These are phyloP conservation scores for Pangasius mekongensis DNA, from an alignment of 2,797 vertebrate genomes.

Conservation along the genomic window DNA sequence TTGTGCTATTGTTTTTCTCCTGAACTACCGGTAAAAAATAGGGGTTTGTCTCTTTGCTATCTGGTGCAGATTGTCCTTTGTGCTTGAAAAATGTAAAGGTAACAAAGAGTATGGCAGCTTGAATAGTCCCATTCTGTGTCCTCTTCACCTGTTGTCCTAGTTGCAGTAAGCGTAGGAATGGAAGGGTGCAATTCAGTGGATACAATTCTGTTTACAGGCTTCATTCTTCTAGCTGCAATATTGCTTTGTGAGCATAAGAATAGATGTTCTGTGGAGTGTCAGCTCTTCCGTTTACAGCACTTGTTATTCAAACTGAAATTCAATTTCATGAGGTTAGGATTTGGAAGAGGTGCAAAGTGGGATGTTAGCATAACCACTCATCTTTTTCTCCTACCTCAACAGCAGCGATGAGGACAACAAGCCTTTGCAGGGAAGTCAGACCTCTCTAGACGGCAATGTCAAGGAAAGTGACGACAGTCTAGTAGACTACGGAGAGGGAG, in stretches of 20 bases:
- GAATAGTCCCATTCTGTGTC: not conserved
- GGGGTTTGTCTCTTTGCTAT: slow-evolving; percentile 1
- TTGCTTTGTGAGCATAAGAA: slow-evolving; percentile 11
- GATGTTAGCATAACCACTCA: not conserved
- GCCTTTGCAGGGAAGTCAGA: slow-evolving; percentile 95
- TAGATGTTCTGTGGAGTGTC: not conserved
- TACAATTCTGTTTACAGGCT: slow-evolving; percentile 6
- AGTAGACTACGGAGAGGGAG: slow-evolving; percentile 97
- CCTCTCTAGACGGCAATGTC: slow-evolving; percentile 91
- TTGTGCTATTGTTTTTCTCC: not conserved
- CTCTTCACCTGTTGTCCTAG: not conserved
- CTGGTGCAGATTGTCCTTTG: not conserved
- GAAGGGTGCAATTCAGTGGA: not conserved
- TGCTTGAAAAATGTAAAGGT: not conserved
- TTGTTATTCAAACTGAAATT: slow-evolving; percentile 15
- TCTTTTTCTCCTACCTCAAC: slow-evolving; percentile 49
- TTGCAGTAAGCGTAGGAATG: not conserved
- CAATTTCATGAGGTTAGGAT: not conserved
- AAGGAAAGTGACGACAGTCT: slow-evolving; percentile 98
- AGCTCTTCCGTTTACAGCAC: not conserved
- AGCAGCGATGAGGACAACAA: slow-evolving; percentile 99
- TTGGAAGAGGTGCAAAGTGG: not conserved
- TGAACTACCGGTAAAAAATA: not conserved
- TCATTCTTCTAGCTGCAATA: not conserved
- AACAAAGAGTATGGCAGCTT: not conserved